phyloP scores from a whole-genome alignment of 2,888 invertebrate genomes.

The Cetonia aurata region DNA sequence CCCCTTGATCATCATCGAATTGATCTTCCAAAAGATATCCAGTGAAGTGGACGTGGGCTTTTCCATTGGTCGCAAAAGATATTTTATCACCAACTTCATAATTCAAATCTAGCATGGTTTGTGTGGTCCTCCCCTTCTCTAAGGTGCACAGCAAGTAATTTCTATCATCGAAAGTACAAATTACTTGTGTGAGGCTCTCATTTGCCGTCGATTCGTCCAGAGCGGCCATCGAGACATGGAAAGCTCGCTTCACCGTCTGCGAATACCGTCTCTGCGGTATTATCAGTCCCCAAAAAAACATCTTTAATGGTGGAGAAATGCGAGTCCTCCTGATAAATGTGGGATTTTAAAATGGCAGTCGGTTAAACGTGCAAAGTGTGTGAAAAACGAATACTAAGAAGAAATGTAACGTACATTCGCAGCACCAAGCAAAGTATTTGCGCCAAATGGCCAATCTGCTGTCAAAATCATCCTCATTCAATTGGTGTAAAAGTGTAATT shows the following conservation, averaged over 20 bases:
- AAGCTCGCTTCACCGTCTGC: slow-evolving; percentile 83
- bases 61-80: slow-evolving; percentile 71
- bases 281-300: slow-evolving; percentile 79
- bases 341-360: slow-evolving; percentile 4
- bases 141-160: slow-evolving; percentile 85
- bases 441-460: too few relatives aligned
- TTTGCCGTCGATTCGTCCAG: slow-evolving; percentile 76
- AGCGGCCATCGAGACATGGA: slow-evolving; percentile 92
- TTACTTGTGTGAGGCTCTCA: slow-evolving; percentile 78
- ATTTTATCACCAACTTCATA: slow-evolving; percentile 69
- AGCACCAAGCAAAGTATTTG: too few relatives aligned
- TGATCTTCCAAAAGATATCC: slow-evolving; percentile 77
- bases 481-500: too few relatives aligned
- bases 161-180: slow-evolving; percentile 79
- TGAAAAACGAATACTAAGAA: slow-evolving; percentile 7
- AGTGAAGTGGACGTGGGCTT: slow-evolving; percentile 83
- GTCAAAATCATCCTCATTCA: too few relatives aligned
- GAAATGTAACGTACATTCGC: neutral
- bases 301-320: slow-evolving; percentile 52
- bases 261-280: slow-evolving; percentile 86
- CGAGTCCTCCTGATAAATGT: neutral
- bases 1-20: slow-evolving; percentile 56
- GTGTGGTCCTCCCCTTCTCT: slow-evolving; percentile 73
- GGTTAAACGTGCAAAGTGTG: slow-evolving; percentile 9
- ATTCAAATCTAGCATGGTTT: slow-evolving; percentile 84